phyloP scores from a whole-genome alignment of 2,888 invertebrate genomes.

The Standfussiana lucernea region DNA sequence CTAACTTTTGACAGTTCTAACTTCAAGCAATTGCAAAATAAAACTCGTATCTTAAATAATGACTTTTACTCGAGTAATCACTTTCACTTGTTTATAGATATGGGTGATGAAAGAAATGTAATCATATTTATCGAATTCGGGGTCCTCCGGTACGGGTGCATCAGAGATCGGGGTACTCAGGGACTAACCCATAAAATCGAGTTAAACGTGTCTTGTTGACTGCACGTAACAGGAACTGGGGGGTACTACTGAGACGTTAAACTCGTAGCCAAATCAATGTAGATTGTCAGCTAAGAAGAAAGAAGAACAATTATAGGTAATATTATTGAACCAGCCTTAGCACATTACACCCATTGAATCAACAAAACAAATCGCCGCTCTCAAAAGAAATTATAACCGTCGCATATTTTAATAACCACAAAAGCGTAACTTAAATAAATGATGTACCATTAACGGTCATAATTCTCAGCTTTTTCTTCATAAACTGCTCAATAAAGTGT shows the following conservation, averaged over 20 bases:
- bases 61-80: no score
- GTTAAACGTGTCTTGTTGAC: not conserved
- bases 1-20: no score
- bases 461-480: slow-evolving; percentile 34
- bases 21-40: no score
- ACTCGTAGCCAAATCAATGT: no score
- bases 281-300: no score
- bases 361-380: not conserved
- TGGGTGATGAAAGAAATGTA: no score
- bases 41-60: no score
- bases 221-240: not conserved
- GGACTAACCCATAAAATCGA: no score
- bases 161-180: no score
- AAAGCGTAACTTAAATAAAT: slow-evolving; percentile 16
- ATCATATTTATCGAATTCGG: no score
- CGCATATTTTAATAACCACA: slow-evolving; percentile 24
- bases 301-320: not conserved
- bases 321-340: not conserved
- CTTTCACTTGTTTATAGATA: no score
- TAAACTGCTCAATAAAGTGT: slow-evolving; percentile 49
- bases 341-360: not conserved
- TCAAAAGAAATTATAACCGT: not conserved
- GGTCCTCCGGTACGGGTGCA: no score
- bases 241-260: not conserved
- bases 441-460: slow-evolving; percentile 26